Percentiles rank a stretch among this genome's conserved stretches.
phyloP scores from a whole-genome alignment of 2,888 invertebrate species.

The Macaria liturata region DNA sequence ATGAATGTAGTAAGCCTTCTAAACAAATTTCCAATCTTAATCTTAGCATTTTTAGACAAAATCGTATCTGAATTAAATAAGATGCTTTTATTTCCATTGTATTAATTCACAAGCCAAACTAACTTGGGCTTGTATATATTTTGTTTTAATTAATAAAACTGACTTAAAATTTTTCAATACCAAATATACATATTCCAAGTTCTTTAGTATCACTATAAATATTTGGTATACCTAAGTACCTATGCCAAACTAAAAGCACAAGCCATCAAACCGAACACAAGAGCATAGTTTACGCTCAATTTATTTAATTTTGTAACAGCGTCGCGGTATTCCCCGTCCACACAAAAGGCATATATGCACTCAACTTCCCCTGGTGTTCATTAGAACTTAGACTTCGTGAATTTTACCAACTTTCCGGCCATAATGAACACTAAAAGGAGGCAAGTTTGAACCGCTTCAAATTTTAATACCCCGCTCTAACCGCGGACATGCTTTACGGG shows the following conservation, averaged over 20 bases:
- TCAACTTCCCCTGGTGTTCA: conserved; percentile 76
- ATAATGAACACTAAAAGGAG: conserved; percentile 82
- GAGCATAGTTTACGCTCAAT: conserved; percentile 26
- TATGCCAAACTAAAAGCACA: conserved; percentile 3
- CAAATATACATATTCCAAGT: no score
- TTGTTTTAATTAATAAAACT: no score
- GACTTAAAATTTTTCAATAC: no score
- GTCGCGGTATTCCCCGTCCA: conserved; percentile 44
- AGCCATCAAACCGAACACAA: conserved; percentile 8
- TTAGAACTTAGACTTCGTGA: conserved; percentile 81
- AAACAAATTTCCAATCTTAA: no score
- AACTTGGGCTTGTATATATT: no score
- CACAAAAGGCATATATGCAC: conserved; percentile 48
- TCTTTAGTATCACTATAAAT: no score
- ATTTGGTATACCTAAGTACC: no score
- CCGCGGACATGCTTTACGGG: conserved; percentile 63
- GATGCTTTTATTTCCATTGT: no score
- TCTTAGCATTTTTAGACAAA: no score
- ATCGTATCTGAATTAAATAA: no score
- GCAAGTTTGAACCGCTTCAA: conserved; percentile 77
- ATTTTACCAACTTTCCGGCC: conserved; percentile 76
- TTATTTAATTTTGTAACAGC: conserved; percentile 42
- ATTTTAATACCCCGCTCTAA: conserved; percentile 71
- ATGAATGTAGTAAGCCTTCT: no score
- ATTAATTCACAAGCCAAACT: no score